Base-by-base conservation (phyloP, 2,797 vertebrate species). In the Botia almorhae region DNA sequence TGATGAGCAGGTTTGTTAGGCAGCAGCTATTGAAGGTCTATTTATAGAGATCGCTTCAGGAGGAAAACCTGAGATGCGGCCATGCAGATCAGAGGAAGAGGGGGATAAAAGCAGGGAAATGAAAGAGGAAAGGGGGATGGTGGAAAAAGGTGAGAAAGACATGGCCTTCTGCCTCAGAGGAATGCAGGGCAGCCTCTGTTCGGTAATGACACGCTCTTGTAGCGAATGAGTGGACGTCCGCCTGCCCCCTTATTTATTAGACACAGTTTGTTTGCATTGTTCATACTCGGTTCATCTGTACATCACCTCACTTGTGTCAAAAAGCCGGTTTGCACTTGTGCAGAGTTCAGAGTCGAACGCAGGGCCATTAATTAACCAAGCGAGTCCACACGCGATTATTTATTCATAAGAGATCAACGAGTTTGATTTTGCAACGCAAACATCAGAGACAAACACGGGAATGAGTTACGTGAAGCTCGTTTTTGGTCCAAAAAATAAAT, bases 1-100 rank as follows among this genome's bases (percentile, higher is more conserved):
- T 88, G 87, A 87, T 87, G 87, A 88, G 87, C 86, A 88, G 87
- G 87, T 87, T 83, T 86, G 86, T 82, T 83, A 84, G 83, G 86
- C 85, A 87, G 74, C 78, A 51, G 84, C 86, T 74, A 85, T 86
- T 85, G 76, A 87, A 82, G 81, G 51, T 43, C 88, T 89, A 89
- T 89, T 89, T 88, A 84, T 87, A 88, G 86, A 56, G 76, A 84
- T 73, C 74, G 87, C 88, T 89, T 82, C 80, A 84, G 83, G 87
- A 86, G 83, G 80, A 84, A 85, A 87, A 87, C 84, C 88, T 87
- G 84, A 65, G 85, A 88, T 81, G 88, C 83, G 84, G 79, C 85
- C 87, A 88, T 84, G 85, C 86, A 87, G 65, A 87, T 84, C 83
- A 82, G 74, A 78, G 84, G 76, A 68, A 74, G 61, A 64, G 61